Evolutionary conservation across 2,113 vertebrate genomes (phyloP).

Genomic region (Scartelaos histophorus): DNA sequence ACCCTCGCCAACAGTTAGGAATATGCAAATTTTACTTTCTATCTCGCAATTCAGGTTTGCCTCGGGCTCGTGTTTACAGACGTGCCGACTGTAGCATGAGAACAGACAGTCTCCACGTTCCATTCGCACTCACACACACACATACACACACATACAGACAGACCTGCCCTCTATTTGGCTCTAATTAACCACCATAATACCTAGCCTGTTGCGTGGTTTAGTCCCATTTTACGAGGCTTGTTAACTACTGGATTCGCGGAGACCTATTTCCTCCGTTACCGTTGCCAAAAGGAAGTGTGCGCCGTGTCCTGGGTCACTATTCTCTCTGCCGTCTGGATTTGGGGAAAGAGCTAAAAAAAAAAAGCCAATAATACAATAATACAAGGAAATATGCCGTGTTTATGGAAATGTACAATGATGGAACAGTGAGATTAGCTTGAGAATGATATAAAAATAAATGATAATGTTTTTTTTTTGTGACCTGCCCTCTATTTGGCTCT

Average conservation of each 20-base stretch:
- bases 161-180: constrained; percentile 56
- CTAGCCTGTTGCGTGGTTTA: constrained; percentile 50
- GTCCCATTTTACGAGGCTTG: constrained; percentile 55
- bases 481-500: constrained; percentile 58
- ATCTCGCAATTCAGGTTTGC: constrained; percentile 66
- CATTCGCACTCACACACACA: constrained; percentile 31
- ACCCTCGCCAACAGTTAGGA: constrained; percentile 64
- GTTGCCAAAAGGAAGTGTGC: constrained; percentile 63
- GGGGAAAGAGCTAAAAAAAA: constrained; percentile 23
- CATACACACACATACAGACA: not conserved
- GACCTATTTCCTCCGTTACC: constrained; percentile 53
- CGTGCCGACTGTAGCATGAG: constrained; percentile 48
- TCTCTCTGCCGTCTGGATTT: constrained; percentile 51
- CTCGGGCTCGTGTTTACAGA: constrained; percentile 64
- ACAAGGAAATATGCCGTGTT: constrained; percentile 27
- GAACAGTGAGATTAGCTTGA: not conserved
- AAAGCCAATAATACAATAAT: constrained; percentile 29
- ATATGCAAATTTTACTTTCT: constrained; percentile 71
- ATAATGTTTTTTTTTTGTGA: not conserved
- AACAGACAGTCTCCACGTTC: constrained; percentile 52
- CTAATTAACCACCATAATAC: constrained; percentile 65
- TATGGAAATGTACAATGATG: constrained; percentile 3
- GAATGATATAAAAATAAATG: not conserved
- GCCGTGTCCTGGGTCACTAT: constrained; percentile 47
- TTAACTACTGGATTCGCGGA: constrained; percentile 57